phyloP scores from a whole-genome alignment of 2,797 vertebrate genomes.

The Cottoperca gobio region DNA sequence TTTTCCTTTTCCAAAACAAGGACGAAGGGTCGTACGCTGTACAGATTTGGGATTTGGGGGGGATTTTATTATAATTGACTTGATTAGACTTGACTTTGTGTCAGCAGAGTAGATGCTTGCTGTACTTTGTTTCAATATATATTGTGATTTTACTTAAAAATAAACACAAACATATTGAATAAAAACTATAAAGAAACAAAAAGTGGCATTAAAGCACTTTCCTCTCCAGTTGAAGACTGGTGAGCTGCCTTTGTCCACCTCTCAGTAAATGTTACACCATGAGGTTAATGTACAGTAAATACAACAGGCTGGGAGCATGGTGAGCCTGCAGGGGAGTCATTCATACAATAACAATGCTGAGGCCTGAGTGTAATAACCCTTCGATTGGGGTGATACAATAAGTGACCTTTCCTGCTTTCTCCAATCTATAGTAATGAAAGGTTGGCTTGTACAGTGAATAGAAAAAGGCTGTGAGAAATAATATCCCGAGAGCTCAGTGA shows the following conservation, averaged over 20 bases:
- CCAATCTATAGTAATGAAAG: constrained; percentile 39
- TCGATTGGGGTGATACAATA: constrained; percentile 23
- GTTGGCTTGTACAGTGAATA: constrained; percentile 5
- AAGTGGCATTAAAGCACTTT: not conserved
- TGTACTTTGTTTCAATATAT: not conserved
- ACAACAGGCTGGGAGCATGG: constrained; percentile 3
- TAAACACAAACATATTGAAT: not conserved
- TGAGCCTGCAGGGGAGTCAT: constrained; percentile 31
- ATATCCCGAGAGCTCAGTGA: constrained; percentile 28
- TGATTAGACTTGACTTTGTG: not conserved
- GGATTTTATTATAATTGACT: not conserved
- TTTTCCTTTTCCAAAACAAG: not conserved
- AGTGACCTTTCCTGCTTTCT: constrained; percentile 56
- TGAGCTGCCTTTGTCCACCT: not conserved
- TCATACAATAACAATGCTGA: constrained; percentile 36
- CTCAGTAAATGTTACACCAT: not conserved
- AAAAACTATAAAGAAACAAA: not conserved
- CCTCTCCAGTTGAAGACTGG: constrained; percentile 1
- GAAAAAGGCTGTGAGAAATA: constrained; percentile 15
- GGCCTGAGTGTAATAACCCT: constrained; percentile 32
- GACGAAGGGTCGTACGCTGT: not conserved
- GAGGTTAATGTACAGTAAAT: constrained; percentile 44
- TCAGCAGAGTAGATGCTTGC: not conserved
- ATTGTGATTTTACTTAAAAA: not conserved
- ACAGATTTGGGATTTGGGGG: not conserved